These are phyloP conservation scores for Microchirus variegatus DNA, from an alignment of 2,797 vertebrate species.

Conservation along the genomic window DNA sequence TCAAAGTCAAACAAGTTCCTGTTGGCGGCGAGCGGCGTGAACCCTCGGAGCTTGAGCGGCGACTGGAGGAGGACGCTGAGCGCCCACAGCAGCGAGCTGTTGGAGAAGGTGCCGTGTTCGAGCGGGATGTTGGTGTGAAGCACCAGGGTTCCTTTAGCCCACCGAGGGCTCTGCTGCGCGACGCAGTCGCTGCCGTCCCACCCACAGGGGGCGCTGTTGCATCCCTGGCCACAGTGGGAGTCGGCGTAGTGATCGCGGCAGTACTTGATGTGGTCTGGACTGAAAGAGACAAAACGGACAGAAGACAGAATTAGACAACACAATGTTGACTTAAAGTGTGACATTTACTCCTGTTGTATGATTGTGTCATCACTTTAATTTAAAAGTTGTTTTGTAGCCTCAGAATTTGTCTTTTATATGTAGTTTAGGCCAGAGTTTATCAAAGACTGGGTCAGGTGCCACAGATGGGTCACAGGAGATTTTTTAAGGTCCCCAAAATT, in stretches of 20 bases:
- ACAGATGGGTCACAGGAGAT: too few species aligned
- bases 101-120: constrained; percentile 61
- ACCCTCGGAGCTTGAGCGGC: constrained; percentile 73
- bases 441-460: too few species aligned
- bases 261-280: constrained; percentile 84
- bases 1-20: constrained; percentile 69
- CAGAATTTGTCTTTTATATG: too few species aligned
- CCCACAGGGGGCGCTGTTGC: constrained; percentile 83
- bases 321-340: neutral
- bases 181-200: constrained; percentile 92
- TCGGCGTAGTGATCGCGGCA: constrained; percentile 88
- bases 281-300: constrained; percentile 49
- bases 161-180: constrained; percentile 42
- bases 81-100: constrained; percentile 81
- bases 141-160: constrained; percentile 80
- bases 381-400: too few species aligned
- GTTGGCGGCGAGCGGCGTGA: constrained; percentile 69
- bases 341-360: too few species aligned
- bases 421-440: too few species aligned
- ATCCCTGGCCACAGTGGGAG: constrained; percentile 87
- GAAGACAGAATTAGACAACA: constrained; percentile 1
- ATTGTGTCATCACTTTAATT: too few species aligned
- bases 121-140: constrained; percentile 78
- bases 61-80: constrained; percentile 83
- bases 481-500: too few species aligned